Base-by-base conservation (phyloP, 2,888 invertebrate genomes). In the Mesorhabditis sp. region DNA sequence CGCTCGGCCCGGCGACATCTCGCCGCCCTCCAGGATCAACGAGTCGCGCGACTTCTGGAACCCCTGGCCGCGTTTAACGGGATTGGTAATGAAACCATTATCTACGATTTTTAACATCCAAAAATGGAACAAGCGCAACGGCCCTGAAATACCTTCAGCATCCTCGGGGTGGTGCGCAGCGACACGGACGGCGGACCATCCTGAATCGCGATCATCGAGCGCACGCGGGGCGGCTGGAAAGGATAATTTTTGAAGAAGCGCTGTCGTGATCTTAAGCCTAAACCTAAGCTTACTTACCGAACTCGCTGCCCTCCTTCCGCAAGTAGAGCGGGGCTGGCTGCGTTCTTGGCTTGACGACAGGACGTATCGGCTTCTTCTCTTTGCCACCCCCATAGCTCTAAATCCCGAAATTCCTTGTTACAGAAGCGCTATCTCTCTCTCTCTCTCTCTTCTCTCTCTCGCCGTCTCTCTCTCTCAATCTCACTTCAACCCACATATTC, bases 141-240 rank as follows among this genome's bases (percentile, higher is more conserved):
- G 28, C 28, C 28, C 28, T 28, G 28, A 28, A 28, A 28, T 28
- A 50, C 58, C 58, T 76, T 77, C 41, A 77, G 45, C 72, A 74
- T 77, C 44, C 77, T 43, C 13, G 77, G 77, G 2, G 77, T 78
- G 13, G 74, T 74, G 6, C 77, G 42, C 65, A 74, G 58, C 7
- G 58, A 50, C 7, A 50, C 7, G n/a, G 58, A 13, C 58, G 58
- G 58, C n/a, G 7, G 58, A 50, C 58, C 58, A 50, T 50, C 58
- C 58, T 10, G 58, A 50, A 13, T 13, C 7, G 10, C 58, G 58
- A 50, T n/a, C 10, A 50, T 50, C n/a, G 58, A 50, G 58, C 58
- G 58, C 58, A n/a, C 10, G 2, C 58, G 58, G 28, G 28, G n/a
- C 58, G 58, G 7, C 58, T 50, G 58, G 58, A 50, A 50, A 13